Evolutionary conservation across 2,888 invertebrate genomes (phyloP).

Genomic region (Lasioglossum lativentre): DNA sequence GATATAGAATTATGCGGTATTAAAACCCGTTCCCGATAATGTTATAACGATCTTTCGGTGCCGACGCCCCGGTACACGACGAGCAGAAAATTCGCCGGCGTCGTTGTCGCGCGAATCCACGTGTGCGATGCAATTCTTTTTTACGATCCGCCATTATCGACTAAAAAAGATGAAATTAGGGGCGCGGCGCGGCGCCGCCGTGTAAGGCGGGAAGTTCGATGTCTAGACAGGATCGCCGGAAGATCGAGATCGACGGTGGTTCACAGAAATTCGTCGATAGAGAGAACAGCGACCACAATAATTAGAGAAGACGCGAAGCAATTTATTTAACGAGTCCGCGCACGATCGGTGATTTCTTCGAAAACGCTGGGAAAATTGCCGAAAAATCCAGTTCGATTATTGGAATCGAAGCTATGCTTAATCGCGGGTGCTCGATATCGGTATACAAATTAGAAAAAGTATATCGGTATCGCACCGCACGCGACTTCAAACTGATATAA

Average conservation of each 20-base stretch:
- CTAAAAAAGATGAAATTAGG: conserved; percentile 1
- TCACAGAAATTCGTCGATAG: neutral
- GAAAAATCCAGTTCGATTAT: too few species aligned
- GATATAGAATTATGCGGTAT: conserved; percentile 20
- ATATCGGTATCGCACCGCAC: too few species aligned
- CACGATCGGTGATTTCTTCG: too few species aligned
- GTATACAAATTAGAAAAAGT: too few species aligned
- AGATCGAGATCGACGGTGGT: neutral
- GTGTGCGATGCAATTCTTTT: conserved; percentile 8
- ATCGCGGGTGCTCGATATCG: too few species aligned
- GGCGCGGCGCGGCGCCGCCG: neutral
- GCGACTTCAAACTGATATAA: too few species aligned
- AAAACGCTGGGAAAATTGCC: too few species aligned
- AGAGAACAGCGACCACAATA: neutral
- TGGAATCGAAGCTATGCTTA: too few species aligned
- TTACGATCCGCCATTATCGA: neutral
- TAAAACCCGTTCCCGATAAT: conserved; percentile 15
- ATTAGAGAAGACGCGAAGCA: neutral
- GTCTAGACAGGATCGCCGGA: neutral
- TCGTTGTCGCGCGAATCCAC: conserved; percentile 9
- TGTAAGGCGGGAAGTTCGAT: neutral
- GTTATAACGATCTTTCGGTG: conserved; percentile 16
- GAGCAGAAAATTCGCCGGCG: neutral
- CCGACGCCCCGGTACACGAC: neutral
- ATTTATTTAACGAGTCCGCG: too few species aligned